Conservation (phyloP, 2,888 invertebrate species). For the Leptogaster cylindrica region DNA sequence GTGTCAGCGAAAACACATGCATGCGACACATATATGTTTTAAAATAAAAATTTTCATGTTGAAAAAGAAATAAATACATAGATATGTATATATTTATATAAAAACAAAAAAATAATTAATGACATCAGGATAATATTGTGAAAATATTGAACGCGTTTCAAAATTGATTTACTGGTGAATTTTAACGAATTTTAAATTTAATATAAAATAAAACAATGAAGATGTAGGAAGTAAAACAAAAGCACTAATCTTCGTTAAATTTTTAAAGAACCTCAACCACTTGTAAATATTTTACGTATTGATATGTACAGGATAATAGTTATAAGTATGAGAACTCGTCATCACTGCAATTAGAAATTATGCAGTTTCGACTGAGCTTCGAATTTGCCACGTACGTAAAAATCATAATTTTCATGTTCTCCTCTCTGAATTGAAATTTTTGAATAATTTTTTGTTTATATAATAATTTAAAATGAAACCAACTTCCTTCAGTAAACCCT, state of each 20-base stretch:
- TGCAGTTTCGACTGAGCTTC: no score
- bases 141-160: constrained; percentile 21
- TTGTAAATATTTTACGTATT: constrained; percentile 52
- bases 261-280: constrained; percentile 62
- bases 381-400: no score
- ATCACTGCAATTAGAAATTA: not conserved
- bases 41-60: constrained; percentile 16
- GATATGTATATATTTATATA: constrained; percentile 48
- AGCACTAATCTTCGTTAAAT: constrained; percentile 35
- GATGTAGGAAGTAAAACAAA: constrained; percentile 21
- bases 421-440: no score
- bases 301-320: not conserved
- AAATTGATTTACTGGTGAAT: constrained; percentile 23
- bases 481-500: no score
- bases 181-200: constrained; percentile 17
- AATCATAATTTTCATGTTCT: no score
- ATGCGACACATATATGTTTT: constrained; percentile 44
- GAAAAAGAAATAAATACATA: constrained; percentile 34
- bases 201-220: constrained; percentile 50
- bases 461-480: no score
- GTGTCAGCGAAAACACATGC: constrained; percentile 44
- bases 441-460: no score
- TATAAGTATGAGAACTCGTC: constrained; percentile 18
- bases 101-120: constrained; percentile 44
- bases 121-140: constrained; percentile 29